A percentile compares a stretch with the other conserved stretches of the same genome.
Evolutionary conservation across 2,888 invertebrate genomes (phyloP).

Genomic region (Dysmachus trigonus): DNA sequence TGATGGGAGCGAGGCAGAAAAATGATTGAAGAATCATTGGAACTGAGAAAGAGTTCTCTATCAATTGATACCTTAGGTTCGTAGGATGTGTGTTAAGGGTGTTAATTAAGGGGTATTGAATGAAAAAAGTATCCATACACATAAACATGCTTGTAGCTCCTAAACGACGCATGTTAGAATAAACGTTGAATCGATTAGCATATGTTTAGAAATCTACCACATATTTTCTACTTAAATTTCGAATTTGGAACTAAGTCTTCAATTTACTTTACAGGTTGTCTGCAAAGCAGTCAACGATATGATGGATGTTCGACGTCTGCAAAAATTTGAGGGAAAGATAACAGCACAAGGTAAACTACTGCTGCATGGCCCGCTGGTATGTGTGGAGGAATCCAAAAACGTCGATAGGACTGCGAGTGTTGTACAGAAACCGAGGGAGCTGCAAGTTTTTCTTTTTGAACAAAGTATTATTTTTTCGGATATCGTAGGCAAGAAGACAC

Average conservation of each 20-base stretch:
- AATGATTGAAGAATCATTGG: no score
- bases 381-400: slow-evolving; percentile 72
- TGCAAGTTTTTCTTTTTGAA: slow-evolving; percentile 97
- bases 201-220: no score
- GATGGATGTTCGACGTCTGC: slow-evolving; percentile 97
- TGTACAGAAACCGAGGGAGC: slow-evolving; percentile 72
- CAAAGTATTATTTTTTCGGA: slow-evolving; percentile 98
- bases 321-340: slow-evolving; percentile 98
- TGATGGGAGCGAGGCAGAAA: no score
- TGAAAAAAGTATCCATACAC: no score
- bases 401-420: slow-evolving; percentile 58
- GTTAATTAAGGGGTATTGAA: no score
- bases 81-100: no score
- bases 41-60: no score
- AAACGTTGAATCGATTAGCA: no score
- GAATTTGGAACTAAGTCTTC: not conserved
- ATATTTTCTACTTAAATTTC: not conserved
- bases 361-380: slow-evolving; percentile 82
- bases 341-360: slow-evolving; percentile 95
- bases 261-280: slow-evolving; percentile 65
- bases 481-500: slow-evolving; percentile 88
- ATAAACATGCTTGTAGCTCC: no score
- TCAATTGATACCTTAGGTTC: no score
- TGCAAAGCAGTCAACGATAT: slow-evolving; percentile 98
- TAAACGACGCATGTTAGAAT: no score